Evolutionary conservation across 2,797 vertebrate species (phyloP).

Genomic region (Myotis daubentonii): DNA sequence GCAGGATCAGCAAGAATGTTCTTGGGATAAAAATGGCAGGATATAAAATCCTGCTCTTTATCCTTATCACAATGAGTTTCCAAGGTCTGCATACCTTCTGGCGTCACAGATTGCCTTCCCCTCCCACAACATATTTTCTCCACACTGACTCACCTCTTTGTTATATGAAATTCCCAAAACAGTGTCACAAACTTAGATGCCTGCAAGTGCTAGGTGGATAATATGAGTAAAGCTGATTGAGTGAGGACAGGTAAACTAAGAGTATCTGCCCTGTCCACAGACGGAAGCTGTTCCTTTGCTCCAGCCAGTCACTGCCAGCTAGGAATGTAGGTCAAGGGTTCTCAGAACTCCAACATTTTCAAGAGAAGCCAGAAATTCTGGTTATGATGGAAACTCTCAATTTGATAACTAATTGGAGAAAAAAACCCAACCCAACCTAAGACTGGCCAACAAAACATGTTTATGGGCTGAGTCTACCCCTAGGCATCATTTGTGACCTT

Average conservation of each 20-base stretch:
- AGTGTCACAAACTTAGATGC: neutral
- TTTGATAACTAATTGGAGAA: neutral
- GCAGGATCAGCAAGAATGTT: conserved; percentile 1
- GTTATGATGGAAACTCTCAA: conserved; percentile 16
- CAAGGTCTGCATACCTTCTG: neutral
- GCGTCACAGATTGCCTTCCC: neutral
- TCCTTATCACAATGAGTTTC: neutral
- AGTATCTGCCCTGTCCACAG: neutral
- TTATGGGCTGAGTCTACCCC: neutral
- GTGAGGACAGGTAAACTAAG: neutral
- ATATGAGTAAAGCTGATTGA: neutral
- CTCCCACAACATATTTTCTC: neutral
- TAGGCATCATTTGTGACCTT: neutral
- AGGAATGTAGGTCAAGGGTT: conserved; percentile 6
- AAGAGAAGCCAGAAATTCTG: conserved; percentile 35
- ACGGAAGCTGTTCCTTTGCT: neutral
- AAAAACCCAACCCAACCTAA: neutral
- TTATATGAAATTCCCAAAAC: neutral
- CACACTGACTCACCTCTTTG: neutral
- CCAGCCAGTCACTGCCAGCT: neutral
- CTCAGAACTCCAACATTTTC: conserved; percentile 11
- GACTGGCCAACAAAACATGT: neutral
- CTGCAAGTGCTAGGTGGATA: neutral
- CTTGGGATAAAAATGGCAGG: neutral
- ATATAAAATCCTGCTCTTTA: conserved; percentile 15